Base-by-base conservation (phyloP, 2,113 vertebrate genomes). In the Arothron firmamentum region DNA sequence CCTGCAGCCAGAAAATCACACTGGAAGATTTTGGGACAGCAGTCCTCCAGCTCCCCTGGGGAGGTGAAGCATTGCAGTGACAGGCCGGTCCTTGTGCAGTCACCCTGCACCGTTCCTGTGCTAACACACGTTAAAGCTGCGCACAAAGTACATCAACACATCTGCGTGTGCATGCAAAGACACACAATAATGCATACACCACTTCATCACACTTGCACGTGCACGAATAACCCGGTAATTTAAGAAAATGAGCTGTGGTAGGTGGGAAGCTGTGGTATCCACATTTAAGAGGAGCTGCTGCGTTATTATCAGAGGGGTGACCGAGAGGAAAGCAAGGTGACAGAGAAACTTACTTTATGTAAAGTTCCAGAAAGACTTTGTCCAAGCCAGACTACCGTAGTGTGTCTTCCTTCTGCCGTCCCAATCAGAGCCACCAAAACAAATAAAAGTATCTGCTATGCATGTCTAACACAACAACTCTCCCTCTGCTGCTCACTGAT, bases 1-100 rank as follows among this genome's bases (percentile, higher is more conserved):
- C 72, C 80, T 54, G 72, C 80, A 87, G 82, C 74, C 83, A 81
- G 86, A 79, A 87, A 87, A 83, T 84, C 86, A 84, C 79, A 84
- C 81, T 63, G n/a, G 71, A 64, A 77, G 72, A 66, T 83, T 85
- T 82, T 47, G 66, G 81, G 70, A 57, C 64, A 53, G 58, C 59
- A 79, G 84, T 79, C 85, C 84, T 84, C 80, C 79, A 82, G 83
- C 81, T 81, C 38, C 50, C 74, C 73, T 67, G 71, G 81, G 78
- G 76, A 59, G 73, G 72, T 51, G 9, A 75, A 56, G 76, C 84
- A 77, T 64, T 79, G 77, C 83, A 74, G 80, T 75, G 70, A 79
- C 79, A 89, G 74, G 73, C 74, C 62, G 67, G 74, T 80, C 71
- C 81, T 74, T 52, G 77, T 75, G 53, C 73, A 85, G 81, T 83